Evolutionary conservation across 2,113 vertebrate species (phyloP).

Genomic region (Gallinago jamesoni): DNA sequence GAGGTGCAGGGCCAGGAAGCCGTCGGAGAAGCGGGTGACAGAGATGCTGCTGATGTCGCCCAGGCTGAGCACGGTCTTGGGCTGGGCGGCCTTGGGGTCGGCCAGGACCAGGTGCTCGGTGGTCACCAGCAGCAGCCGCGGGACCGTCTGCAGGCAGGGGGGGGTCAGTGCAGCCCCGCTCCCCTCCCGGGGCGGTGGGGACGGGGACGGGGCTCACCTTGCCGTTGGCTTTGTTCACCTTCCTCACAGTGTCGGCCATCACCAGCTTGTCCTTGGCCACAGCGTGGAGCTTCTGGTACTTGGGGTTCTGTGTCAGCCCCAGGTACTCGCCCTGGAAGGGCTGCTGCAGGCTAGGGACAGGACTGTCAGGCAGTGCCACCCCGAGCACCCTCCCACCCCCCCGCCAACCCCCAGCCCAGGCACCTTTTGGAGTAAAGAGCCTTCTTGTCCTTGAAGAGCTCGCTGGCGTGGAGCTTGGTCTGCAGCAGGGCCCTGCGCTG

Average conservation of each 20-base stretch:
- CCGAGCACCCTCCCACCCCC: fast-evolving
- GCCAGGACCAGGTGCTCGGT: slow-evolving; percentile 71
- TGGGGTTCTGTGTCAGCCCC: slow-evolving; percentile 72
- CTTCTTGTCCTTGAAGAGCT: slow-evolving; percentile 81
- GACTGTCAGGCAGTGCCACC: not conserved
- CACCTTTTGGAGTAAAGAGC: slow-evolving; percentile 76
- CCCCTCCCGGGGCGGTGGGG: fast-evolving
- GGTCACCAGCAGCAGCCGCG: slow-evolving; percentile 75
- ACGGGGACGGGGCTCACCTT: slow-evolving; percentile 57
- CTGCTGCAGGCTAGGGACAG: slow-evolving; percentile 62
- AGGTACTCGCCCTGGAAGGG: slow-evolving; percentile 75
- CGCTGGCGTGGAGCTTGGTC: slow-evolving; percentile 76
- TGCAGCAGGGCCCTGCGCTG: slow-evolving; percentile 57
- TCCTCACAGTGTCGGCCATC: slow-evolving; percentile 71
- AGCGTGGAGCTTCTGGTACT: slow-evolving; percentile 71
- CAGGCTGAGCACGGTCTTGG: slow-evolving; percentile 70
- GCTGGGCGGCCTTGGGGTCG: slow-evolving; percentile 70
- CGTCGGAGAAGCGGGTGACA: slow-evolving; percentile 72
- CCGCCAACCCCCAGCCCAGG: not conserved
- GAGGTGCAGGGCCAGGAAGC: slow-evolving; percentile 75
- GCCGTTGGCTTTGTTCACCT: slow-evolving; percentile 76
- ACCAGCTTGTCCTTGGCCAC: slow-evolving; percentile 72
- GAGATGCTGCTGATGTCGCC: slow-evolving; percentile 63
- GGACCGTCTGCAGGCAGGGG: slow-evolving; percentile 14
- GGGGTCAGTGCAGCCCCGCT: fast-evolving